These are phyloP conservation scores for Coelopa frigida DNA, from an alignment of 1,140 invertebrate genomes.

Conservation along the genomic window DNA sequence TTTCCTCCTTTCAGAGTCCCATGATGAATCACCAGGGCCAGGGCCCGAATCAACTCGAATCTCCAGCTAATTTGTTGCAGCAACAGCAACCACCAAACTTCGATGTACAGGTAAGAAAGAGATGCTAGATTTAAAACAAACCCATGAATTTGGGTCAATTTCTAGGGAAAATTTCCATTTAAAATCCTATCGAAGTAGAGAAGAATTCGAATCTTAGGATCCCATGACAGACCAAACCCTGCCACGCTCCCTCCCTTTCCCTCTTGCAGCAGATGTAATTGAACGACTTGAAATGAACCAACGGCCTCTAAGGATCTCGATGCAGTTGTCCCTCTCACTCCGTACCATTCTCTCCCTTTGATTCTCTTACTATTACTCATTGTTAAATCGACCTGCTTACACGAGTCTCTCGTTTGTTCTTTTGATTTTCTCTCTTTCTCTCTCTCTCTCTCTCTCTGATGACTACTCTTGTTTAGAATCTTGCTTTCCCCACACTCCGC, in stretches of 20 bases:
- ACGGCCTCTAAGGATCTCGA: no score
- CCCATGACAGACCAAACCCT: no score
- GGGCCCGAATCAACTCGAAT: conserved; percentile 44
- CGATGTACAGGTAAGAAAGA: conserved; percentile 44
- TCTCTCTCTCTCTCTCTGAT: background rate
- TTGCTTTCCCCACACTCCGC: conserved; percentile 6
- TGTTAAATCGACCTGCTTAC: no score
- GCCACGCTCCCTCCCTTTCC: background rate
- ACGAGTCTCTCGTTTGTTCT: no score
- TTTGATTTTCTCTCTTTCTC: background rate
- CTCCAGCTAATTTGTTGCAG: conserved; percentile 41
- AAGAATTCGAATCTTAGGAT: background rate
- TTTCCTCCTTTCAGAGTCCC: conserved; percentile 19
- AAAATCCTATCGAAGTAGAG: background rate
- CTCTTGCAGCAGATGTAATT: no score
- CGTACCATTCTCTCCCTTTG: no score
- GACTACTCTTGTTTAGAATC: no score
- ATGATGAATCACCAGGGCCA: conserved; percentile 42
- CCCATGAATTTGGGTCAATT: background rate
- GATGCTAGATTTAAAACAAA: background rate
- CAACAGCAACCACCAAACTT: conserved; percentile 39
- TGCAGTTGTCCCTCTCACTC: no score
- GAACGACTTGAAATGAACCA: no score
- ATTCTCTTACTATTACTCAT: no score
- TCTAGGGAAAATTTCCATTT: no score